These are phyloP conservation scores for Apodemus sylvaticus DNA, from an alignment of 2,113 vertebrate species.

Conservation along the genomic window DNA sequence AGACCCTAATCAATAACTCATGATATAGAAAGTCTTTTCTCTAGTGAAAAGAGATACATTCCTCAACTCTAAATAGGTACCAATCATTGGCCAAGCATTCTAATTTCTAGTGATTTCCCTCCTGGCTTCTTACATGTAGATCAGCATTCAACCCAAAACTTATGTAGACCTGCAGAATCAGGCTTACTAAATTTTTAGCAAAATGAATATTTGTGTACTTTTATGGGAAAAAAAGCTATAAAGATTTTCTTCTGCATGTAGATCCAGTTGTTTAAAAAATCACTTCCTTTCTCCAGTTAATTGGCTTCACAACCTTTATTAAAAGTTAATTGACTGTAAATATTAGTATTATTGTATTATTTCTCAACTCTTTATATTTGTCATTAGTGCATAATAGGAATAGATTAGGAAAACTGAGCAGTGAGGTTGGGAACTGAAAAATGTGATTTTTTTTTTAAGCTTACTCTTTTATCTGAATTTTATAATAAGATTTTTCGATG, in stretches of 20 bases:
- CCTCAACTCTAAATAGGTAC: neutral
- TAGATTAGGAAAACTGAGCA: neutral
- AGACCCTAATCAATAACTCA: neutral
- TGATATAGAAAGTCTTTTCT: neutral
- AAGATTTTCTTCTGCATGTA: neutral
- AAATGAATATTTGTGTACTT: neutral
- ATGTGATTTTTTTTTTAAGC: neutral
- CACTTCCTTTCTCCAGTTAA: neutral
- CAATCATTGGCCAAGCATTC: neutral
- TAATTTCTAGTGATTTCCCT: neutral
- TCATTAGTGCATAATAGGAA: neutral
- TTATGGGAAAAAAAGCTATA: neutral
- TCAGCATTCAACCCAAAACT: neutral
- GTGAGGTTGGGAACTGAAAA: conserved; percentile 13
- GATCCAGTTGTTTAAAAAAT: neutral
- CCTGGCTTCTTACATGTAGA: neutral
- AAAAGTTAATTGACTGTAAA: neutral
- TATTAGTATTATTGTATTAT: neutral
- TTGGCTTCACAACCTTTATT: neutral
- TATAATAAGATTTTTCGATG: neutral
- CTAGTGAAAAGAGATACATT: neutral
- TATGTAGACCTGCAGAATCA: neutral
- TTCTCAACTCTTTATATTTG: neutral
- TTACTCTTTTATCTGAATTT: neutral
- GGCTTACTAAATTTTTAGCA: neutral